Evolutionary conservation across 2,113 vertebrate species (phyloP).

Genomic region (Daboia siamensis): DNA sequence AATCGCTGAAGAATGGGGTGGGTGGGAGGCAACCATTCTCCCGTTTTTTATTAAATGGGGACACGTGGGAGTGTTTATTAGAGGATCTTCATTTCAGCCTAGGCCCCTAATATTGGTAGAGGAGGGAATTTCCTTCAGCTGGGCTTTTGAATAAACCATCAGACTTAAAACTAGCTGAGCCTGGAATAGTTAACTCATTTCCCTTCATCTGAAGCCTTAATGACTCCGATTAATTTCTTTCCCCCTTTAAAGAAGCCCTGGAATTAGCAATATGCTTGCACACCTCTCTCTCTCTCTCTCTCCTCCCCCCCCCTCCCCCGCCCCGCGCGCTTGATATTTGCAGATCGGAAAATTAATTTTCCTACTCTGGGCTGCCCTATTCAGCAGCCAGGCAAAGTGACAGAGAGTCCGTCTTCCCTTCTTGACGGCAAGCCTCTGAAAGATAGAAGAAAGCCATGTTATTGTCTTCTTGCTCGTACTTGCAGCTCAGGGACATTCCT

Average conservation of each 20-base stretch:
- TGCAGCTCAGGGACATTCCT: neutral
- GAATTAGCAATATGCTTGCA: conserved; percentile 22
- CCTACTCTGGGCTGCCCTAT: neutral
- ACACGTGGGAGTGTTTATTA: neutral
- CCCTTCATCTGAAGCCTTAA: conserved; percentile 21
- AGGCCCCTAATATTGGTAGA: neutral
- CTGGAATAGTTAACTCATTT: conserved; percentile 28
- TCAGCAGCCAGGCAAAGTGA: neutral
- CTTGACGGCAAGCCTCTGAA: neutral
- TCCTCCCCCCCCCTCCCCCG: no score
- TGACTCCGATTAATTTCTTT: conserved; percentile 42
- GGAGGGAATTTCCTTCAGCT: neutral
- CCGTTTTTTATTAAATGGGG: neutral
- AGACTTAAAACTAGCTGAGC: neutral
- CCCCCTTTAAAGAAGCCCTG: conserved; percentile 9
- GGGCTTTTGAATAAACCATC: neutral
- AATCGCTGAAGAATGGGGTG: neutral
- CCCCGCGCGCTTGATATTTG: neutral
- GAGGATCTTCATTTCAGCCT: neutral
- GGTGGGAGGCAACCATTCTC: neutral
- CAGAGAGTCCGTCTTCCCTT: neutral
- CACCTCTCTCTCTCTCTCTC: neutral
- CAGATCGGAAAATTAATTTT: neutral
- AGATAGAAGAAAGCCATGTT: conserved; percentile 18
- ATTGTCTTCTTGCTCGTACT: conserved; percentile 17